A percentile compares a stretch with the other conserved stretches of the same genome.
Conservation (phyloP, 2,797 vertebrate species). For the Heteromormyrus szaboi region DNA sequence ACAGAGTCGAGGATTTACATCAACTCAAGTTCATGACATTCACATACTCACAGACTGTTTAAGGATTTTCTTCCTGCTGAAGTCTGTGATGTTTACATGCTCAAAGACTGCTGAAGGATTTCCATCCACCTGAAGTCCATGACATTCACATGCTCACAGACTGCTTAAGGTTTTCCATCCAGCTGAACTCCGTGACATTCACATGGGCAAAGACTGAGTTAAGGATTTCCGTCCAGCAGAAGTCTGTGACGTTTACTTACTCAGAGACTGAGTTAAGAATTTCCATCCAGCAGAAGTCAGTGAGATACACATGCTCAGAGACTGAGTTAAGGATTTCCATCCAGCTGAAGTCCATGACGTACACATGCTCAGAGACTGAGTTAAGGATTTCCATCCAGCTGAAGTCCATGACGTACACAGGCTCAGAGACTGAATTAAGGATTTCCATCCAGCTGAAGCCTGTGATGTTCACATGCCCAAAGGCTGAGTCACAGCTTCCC, state of each 20-base stretch:
- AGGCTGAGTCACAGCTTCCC: neutral
- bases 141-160: neutral
- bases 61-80: neutral
- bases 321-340: neutral
- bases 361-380: neutral
- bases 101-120: neutral
- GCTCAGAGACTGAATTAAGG: neutral
- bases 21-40: neutral
- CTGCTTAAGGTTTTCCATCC: neutral
- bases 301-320: neutral
- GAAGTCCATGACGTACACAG: neutral
- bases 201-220: neutral
- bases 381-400: neutral
- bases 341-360: neutral
- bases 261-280: neutral
- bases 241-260: neutral
- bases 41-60: neutral
- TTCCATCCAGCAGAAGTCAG: neutral
- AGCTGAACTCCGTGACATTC: neutral
- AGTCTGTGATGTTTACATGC: neutral
- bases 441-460: neutral
- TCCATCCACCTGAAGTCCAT: neutral
- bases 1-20: neutral
- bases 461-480: neutral
- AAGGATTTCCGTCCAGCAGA: neutral